Base-by-base conservation (phyloP, 2,113 vertebrate species). In the Istiophorus platypterus region DNA sequence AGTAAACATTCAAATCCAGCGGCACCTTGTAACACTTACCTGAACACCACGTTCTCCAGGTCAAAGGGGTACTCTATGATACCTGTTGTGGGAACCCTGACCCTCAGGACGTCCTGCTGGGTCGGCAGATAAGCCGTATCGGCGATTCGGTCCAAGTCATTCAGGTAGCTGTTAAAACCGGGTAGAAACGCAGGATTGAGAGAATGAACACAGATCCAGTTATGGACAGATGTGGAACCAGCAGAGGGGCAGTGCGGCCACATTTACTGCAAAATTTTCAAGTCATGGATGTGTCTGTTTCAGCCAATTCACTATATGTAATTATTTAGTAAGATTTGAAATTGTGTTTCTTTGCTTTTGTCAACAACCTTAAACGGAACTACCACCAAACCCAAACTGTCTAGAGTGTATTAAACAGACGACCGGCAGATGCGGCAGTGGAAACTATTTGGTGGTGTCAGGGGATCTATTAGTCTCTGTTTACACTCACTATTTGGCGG, bases 41-140 rank as follows among this genome's bases (percentile, higher is more conserved):
- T 96, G 91, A 98, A 97, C 64, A 96, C 82, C 90, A 92, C 95
- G 34, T 95, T 96, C 92, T 97, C 94, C 84, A 97, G 92, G 93
- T 96, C 93, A 89, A 97, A 98, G 1, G 95, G 95, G 76, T 96
- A 97, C 81, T 97, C 94, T 0, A 94, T 96, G 78, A 97, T 97
- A 84, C 96, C 97, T 0, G 95, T 96, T 0, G 95, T 95, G 86
- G 96, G 94, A 47, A 96, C 95, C 72, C 93, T 79, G 80, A 97
- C 95, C 86, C 96, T 93, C 68, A 97, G 95, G 56, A 96, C 93
- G 20, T 97, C 96, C 92, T 97, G 96, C 82, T 96, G 95, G 0
- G 92, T 96, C 4, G 96, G 96, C 82, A 97, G 87, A 34, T 95
- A 97, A 0, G 86, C 88, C 0, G 86, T 26, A 24, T 87, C 81